Evolutionary conservation across 2,113 vertebrate species (phyloP), one percentile per base, ranked within the genome.

Genomic region (Chamaea fasciata): DNA sequence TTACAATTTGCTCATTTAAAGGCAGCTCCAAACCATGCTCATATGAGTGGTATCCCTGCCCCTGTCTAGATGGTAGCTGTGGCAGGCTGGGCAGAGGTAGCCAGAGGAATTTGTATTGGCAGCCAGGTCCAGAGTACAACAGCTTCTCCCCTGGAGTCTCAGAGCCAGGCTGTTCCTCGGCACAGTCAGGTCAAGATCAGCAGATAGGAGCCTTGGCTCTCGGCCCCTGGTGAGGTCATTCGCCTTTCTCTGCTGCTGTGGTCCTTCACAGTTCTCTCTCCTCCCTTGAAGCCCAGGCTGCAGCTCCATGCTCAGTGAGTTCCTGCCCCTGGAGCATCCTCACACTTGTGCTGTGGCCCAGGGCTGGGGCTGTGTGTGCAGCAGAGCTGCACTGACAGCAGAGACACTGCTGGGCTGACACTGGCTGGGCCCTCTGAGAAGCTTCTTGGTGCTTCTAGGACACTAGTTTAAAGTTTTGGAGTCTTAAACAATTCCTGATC

Each of bases 261-360:
- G 9, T 28, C n/a, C 37, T 27, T 65, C 46, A 5, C 8, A 35
- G 37, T 26, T 24, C n/a, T 23, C 35, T 47, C 56, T 17, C n/a
- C 19, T 28, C 14, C 28, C 1, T 1, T 1, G 23, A 37, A 42
- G 53, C 44, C 73, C 22, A 18, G 49, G 63, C 19, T 28, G 53
- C 67, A 22, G 52, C 46, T 37, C 50, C 0, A 0, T 20, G 33
- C 68, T 41, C 24, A 5, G 35, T 2, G 3, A 4, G 16, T 19
- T 33, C 30, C 69, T 27, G 33, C 16, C 10, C 14, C 30, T 52
- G 6, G 30, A 9, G 28, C 17, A 5, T 24, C 47, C 28, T 4
- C 47, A 6, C 41, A 2, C 30, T 0, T 1, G 2, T 8, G 21
- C 31, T 13, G 20, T 8, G 1, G 0, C 24, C 44, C 4, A 15